These are phyloP conservation scores for Muntiacus muntjak DNA, from an alignment of 2,113 vertebrate species.

Conservation along the genomic window DNA sequence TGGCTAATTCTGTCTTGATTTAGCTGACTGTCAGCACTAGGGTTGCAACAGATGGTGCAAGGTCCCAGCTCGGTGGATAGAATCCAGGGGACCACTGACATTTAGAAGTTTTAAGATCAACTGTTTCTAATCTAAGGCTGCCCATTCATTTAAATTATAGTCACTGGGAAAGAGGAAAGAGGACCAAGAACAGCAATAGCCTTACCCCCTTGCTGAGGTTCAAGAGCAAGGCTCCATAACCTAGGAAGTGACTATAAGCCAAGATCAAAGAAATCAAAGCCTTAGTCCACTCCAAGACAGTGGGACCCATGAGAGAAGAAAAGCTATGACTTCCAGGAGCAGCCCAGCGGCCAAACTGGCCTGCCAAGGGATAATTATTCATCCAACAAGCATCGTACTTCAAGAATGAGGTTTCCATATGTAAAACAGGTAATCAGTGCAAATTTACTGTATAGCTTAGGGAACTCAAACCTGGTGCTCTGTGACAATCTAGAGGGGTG, in stretches of 20 bases:
- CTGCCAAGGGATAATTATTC: neutral
- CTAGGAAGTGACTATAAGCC: neutral
- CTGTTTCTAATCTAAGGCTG: neutral
- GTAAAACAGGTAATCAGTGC: neutral
- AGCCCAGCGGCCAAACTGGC: neutral
- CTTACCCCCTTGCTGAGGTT: neutral
- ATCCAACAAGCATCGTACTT: neutral
- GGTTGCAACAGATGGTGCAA: constrained; percentile 21
- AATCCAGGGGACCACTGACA: neutral
- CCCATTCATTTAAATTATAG: neutral
- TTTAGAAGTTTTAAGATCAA: constrained; percentile 31
- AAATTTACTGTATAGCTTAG: neutral
- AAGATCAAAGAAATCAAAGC: neutral
- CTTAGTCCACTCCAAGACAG: neutral
- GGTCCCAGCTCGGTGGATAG: neutral
- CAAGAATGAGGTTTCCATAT: neutral
- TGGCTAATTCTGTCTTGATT: constrained; percentile 29
- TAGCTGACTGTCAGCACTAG: constrained; percentile 15
- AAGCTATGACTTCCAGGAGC: neutral
- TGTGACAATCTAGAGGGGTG: neutral
- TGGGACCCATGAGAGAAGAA: neutral
- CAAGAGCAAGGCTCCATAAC: neutral
- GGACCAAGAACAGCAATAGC: neutral
- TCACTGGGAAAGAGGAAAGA: neutral
- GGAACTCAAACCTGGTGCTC: neutral